phyloP scores from a whole-genome alignment of 2,113 vertebrate species.

The Arothron firmamentum region DNA sequence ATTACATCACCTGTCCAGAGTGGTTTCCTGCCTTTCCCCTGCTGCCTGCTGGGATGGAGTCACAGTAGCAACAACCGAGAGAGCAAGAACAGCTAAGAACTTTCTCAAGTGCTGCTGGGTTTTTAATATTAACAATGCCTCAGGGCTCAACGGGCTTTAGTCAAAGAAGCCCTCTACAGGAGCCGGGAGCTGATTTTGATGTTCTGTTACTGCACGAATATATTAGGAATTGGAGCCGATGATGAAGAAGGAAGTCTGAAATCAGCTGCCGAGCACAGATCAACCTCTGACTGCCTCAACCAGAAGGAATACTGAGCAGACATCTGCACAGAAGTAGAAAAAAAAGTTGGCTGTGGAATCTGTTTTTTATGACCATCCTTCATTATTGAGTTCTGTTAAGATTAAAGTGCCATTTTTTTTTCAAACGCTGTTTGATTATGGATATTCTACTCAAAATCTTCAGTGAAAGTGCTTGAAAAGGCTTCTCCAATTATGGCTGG shows the following conservation, averaged over 20 bases:
- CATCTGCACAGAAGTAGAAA: neutral
- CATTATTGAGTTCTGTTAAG: neutral
- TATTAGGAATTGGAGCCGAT: slow-evolving; percentile 3
- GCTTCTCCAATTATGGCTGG: slow-evolving; percentile 1
- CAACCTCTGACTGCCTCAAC: neutral
- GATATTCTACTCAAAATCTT: neutral
- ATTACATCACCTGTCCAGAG: no score
- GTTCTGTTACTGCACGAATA: slow-evolving; percentile 11
- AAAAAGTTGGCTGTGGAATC: no score
- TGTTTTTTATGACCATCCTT: neutral
- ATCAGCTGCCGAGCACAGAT: neutral
- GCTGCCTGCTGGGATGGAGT: neutral
- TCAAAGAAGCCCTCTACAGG: slow-evolving; percentile 31
- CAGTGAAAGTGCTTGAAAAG: slow-evolving; percentile 1
- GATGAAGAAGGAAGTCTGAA: slow-evolving; percentile 3
- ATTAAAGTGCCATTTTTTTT: slow-evolving; percentile 1
- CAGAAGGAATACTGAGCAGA: neutral
- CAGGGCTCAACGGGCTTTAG: slow-evolving; percentile 32
- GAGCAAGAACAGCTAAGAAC: slow-evolving; percentile 17
- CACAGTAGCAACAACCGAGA: slow-evolving; percentile 8
- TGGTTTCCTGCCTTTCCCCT: no score
- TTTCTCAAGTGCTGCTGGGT: slow-evolving; percentile 16
- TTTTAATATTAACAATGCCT: slow-evolving; percentile 51
- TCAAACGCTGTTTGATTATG: no score
- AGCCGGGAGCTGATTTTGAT: slow-evolving; percentile 30